Evolutionary conservation across 2,797 vertebrate genomes (phyloP).

Genomic region (Danio albolineatus): DNA sequence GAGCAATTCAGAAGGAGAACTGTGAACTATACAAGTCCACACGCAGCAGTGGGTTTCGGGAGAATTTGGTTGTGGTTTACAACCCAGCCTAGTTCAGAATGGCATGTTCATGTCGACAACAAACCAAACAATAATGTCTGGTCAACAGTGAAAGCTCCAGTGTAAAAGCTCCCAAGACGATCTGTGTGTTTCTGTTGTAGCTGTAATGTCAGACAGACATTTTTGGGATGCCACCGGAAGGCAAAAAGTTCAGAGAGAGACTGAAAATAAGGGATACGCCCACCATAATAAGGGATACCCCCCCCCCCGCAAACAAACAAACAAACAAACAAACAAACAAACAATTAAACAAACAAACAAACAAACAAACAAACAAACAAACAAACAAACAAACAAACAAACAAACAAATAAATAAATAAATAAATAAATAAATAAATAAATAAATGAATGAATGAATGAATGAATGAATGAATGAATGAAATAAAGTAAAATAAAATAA

Average conservation of each 20-base stretch:
- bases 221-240: background rate
- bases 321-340: too few relatives aligned
- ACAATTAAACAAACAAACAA: too few relatives aligned
- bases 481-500: too few relatives aligned
- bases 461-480: too few relatives aligned
- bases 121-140: background rate
- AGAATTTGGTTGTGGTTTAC: background rate
- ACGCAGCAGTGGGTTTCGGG: background rate
- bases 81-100: background rate
- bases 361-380: too few relatives aligned
- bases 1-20: background rate
- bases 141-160: background rate
- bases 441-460: too few relatives aligned
- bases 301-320: too few relatives aligned
- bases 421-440: too few relatives aligned
- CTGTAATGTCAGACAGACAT: background rate
- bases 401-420: too few relatives aligned
- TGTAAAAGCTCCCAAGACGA: background rate
- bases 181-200: background rate
- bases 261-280: too few relatives aligned
- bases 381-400: too few relatives aligned
- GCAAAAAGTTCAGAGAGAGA: background rate
- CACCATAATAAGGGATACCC: too few relatives aligned
- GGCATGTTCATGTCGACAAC: background rate
- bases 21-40: background rate